Conservation (phyloP, 2,113 vertebrate species). For the Pseudopipra pipra region DNA sequence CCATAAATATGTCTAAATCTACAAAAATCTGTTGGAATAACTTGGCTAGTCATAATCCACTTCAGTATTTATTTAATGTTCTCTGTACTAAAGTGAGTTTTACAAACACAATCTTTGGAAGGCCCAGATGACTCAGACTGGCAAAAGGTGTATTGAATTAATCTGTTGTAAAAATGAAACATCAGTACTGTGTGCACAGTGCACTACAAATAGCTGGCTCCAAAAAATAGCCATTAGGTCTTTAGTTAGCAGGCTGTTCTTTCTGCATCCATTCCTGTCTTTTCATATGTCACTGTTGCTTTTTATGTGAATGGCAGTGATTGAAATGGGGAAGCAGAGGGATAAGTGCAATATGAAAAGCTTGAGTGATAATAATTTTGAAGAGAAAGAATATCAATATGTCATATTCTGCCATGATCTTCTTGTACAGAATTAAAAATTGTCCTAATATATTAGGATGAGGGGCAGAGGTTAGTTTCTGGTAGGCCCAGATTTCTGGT, state of each 20-base stretch:
- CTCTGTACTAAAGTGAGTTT: neutral
- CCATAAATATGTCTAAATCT: neutral
- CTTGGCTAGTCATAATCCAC: neutral
- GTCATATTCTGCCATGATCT: neutral
- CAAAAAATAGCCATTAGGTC: neutral
- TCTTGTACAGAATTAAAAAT: neutral
- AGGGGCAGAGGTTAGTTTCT: neutral
- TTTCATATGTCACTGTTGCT: neutral
- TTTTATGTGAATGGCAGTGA: neutral
- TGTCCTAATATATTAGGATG: neutral
- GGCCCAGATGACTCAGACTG: neutral
- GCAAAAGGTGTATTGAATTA: neutral
- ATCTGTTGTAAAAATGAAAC: neutral
- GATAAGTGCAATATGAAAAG: neutral
- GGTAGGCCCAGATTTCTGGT: neutral
- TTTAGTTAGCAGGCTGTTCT: neutral
- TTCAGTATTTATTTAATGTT: neutral
- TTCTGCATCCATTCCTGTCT: neutral
- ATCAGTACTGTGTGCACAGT: neutral
- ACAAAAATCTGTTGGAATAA: neutral
- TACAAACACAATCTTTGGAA: neutral
- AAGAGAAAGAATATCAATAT: neutral
- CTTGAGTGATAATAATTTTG: neutral
- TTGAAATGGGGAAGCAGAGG: neutral
- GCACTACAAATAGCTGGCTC: neutral